These are phyloP conservation scores for Drosophila anomalata DNA, from an alignment of 2,888 invertebrate genomes.

Conservation along the genomic window DNA sequence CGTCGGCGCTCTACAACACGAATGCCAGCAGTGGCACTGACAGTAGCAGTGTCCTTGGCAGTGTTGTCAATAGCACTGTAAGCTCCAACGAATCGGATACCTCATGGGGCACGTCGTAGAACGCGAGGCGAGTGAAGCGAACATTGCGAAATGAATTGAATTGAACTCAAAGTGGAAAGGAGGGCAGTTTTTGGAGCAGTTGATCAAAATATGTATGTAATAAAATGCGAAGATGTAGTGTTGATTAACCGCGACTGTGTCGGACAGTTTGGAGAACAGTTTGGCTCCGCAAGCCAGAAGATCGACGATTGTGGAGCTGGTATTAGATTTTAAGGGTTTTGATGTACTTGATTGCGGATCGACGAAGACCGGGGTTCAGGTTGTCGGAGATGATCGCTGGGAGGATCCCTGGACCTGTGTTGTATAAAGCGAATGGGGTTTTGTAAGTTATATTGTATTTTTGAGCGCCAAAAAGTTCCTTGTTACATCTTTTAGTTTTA, in stretches of 20 bases:
- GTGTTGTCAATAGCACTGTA: constrained; percentile 6
- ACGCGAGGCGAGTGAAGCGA: constrained; percentile 70
- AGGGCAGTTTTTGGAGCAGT: constrained; percentile 75
- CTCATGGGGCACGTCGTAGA: constrained; percentile 63
- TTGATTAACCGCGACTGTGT: constrained; percentile 56
- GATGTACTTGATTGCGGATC: constrained; percentile 27
- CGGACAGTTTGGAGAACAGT: constrained; percentile 33
- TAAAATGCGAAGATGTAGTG: constrained; percentile 58
- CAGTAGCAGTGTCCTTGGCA: constrained; percentile 31
- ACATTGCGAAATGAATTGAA: constrained; percentile 61
- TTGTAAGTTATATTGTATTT: constrained; percentile 77
- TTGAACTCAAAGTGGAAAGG: constrained; percentile 21
- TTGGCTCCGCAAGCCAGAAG: constrained; percentile 22
- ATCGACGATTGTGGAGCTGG: constrained; percentile 10
- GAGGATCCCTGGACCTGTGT: constrained; percentile 46
- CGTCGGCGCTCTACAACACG: constrained; percentile 62
- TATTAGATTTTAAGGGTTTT: constrained; percentile 35
- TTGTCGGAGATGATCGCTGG: constrained; percentile 34
- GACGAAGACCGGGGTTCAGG: constrained; percentile 36
- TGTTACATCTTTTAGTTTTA: constrained; percentile 79
- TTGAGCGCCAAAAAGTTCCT: constrained; percentile 80
- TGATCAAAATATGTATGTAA: constrained; percentile 82
- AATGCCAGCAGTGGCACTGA: constrained; percentile 27
- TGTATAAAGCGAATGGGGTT: constrained; percentile 57
- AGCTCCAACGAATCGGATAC: constrained; percentile 37